Evolutionary conservation across 2,888 invertebrate species (phyloP), one percentile per base, ranked within the genome.

Genomic region (Spisula subtruncata): DNA sequence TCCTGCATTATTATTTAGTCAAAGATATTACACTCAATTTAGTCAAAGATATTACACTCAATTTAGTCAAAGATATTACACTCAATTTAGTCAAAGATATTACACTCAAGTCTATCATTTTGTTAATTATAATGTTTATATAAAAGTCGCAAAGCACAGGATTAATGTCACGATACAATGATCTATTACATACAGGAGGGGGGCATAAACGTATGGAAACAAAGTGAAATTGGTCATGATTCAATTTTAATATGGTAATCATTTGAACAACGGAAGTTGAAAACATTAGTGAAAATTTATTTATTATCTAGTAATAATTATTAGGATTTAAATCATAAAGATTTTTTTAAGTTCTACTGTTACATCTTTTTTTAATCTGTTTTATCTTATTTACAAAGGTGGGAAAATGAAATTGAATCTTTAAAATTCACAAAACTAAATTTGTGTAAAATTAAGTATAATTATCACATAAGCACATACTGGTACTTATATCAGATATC

Each of bases 401-500:
- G 75, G 75, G 75, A 75, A 75, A 75, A 32, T 18, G 35, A 75
- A 75, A 75, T 75, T 32, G 18, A 75, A 75, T 75, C 75, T 32
- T 75, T 75, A 32, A 75, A 32, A 75, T 32, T 35, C 35, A 66
- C 25, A 25, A 66, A 25, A n/a, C n/a, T n/a, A n/a, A n/a, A n/a
- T n/a, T n/a, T 66, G n/a, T 66, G 25, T 25, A 41, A 2, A 10
- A 66, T 66, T 66, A n/a, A 66, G 60, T 25, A 25, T 41, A 41
- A 41, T 41, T 41, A 41, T 41, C 4, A 41, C 60, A 66, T 66
- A 25, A 66, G 25, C 2, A 8, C 60, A 66, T 25, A 0, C 25
- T 41, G n/a, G n/a, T 60, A 25, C 25, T 25, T 66, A 66, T 66
- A 66, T 66, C 60, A 66, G n/a, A 5, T 66, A 66, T 66, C 60